Base-by-base conservation (phyloP, 2,888 invertebrate species). In the Patella ulyssiponensis region DNA sequence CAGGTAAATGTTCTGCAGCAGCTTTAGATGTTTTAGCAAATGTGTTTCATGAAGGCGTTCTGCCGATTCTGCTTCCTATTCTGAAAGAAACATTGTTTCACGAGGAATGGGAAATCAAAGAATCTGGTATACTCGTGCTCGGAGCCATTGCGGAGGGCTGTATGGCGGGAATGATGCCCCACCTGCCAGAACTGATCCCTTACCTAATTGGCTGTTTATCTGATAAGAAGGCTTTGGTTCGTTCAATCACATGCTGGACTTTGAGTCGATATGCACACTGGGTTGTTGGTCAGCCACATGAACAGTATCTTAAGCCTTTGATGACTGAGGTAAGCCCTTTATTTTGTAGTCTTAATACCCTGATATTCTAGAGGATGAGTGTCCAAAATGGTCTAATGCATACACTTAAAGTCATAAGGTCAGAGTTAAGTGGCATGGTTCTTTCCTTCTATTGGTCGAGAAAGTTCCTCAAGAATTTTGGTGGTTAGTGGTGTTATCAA, bases 181-280 rank as follows among this genome's bases (percentile, higher is more conserved):
- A 99, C 93, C 94, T 99, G 88, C 96, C 97, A 0, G 98, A 99
- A 93, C 93, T 99, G 80, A 96, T 99, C 89, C 99, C 99, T 0
- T 99, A 97, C 93, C 94, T 99, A 83, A 97, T 99, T 87, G 94
- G 94, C 87, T 97, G 97, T 92, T 93, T 99, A 86, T 94, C 95
- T 69, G 99, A 99, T 92, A 96, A 96, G 92, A 98, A 98, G 93
- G 98, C 98, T 0, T 93, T 99, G 58, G 98, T 99, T 75, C 94
- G 99, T 80, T 98, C 99, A 83, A 99, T 99, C 90, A 98, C 99
- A 0, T 99, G 99, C 93, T 99, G 99, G 99, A 99, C 99, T 0
- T 93, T 99, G 53, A 97, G 97, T 84, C 94, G 99, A 76, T 99
- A 99, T 92, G 97, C 98, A 70, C 97, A 98, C 92, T 99, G 98